Conservation (phyloP, 1,140 invertebrate genomes). For the Drosophila funebris region DNA sequence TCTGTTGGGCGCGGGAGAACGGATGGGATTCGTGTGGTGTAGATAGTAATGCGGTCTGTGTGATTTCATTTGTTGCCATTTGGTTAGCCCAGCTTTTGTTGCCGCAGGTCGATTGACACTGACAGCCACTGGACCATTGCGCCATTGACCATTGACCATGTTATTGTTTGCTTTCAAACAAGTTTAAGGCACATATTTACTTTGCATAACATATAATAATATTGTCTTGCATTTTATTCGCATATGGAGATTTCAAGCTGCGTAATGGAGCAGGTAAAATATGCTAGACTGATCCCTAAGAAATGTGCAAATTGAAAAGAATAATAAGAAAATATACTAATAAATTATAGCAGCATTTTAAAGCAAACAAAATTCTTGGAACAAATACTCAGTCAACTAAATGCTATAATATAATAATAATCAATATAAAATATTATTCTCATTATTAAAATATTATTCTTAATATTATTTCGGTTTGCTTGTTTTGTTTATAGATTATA, state of each 20-base stretch:
- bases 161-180: conserved; percentile 27
- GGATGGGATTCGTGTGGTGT: too few relatives aligned
- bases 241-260: background rate
- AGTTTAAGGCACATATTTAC: conserved; percentile 24
- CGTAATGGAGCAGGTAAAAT: background rate
- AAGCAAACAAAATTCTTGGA: too few relatives aligned
- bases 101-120: conserved; percentile 20
- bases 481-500: too few relatives aligned
- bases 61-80: background rate
- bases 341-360: too few relatives aligned
- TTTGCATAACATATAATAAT: conserved; percentile 19
- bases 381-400: too few relatives aligned
- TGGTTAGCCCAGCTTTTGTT: background rate
- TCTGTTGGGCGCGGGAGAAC: background rate
- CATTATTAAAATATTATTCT: too few relatives aligned
- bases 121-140: background rate
- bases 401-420: too few relatives aligned
- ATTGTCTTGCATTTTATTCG: conserved; percentile 51
- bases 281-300: background rate
- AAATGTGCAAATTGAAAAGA: background rate
- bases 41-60: too few relatives aligned
- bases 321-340: background rate
- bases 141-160: background rate
- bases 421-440: too few relatives aligned
- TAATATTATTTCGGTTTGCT: too few relatives aligned